Evolutionary conservation across 2,797 vertebrate genomes (phyloP), one percentile per base, ranked within the genome.

Genomic region (Acanthornis magna): DNA sequence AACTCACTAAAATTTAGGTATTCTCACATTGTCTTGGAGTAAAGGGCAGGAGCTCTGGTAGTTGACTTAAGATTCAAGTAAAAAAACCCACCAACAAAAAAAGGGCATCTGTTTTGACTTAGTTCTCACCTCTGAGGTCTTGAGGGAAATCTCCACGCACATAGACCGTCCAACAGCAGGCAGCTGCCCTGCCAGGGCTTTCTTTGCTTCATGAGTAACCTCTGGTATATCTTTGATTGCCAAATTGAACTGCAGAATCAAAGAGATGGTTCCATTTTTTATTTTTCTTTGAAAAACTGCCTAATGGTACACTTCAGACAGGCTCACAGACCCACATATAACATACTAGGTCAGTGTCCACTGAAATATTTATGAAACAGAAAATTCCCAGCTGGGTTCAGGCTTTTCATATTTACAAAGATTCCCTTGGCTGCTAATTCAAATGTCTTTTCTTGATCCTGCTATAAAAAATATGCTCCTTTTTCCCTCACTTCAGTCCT

Each of bases 71-170:
- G 20, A 58, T 32, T 38, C 7, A 85, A 53, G 38, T 55, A 1
- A 38, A 80, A 76, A 54, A 13, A 1, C 6, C 9, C 47, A 73
- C 32, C 34, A 45, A 15, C 9, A 11, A 55, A 66, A 79, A 83
- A 22, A 11, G 2, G 4, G 22, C 16, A 65, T 50, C 20, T 65
- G 9, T 78, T 89, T 90, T 48, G 72, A 77, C n/a, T 87, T 21
- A 34, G 1, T 70, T 54, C 91, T 97, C 97, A 99, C 99, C 99
- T 99, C 99, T 30, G 99, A 99, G 11, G 99, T 99, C 97, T 99
- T 99, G 68, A 99, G 98, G 72, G 99, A 99, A 95, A 99, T 99
- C 97, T 99, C 99, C 90, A 99, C 99, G n/a, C 99, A 99, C 99
- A 99, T 99, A 42, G 99, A 99, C 61, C 98, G 98, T 21, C 99